phyloP scores from a whole-genome alignment of 2,113 vertebrate genomes.

The Hystrix cristata region DNA sequence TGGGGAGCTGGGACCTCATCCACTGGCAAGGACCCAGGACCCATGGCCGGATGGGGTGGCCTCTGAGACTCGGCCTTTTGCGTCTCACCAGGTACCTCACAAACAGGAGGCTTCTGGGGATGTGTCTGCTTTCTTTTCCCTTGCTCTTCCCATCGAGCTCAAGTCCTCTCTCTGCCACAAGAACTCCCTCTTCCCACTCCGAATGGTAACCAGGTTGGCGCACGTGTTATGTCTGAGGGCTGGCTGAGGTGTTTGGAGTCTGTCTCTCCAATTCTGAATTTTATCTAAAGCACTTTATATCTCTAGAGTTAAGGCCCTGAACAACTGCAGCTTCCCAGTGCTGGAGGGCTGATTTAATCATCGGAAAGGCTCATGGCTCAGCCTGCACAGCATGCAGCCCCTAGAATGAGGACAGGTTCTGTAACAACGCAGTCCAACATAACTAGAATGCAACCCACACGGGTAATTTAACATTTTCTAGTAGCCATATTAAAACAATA shows the following conservation, averaged over 20 bases:
- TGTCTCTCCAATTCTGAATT: slow-evolving; percentile 36
- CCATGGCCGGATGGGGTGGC: not conserved
- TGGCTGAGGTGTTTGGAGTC: not conserved
- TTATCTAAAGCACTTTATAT: not conserved
- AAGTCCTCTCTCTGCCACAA: not conserved
- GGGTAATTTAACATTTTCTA: not conserved
- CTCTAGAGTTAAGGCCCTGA: slow-evolving; percentile 18
- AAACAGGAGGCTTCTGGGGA: not conserved
- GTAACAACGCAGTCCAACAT: not conserved
- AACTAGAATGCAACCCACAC: not conserved
- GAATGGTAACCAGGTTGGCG: not conserved
- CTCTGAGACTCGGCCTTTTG: not conserved
- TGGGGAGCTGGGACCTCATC: not conserved
- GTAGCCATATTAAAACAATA: not conserved
- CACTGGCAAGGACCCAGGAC: not conserved
- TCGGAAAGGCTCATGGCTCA: not conserved
- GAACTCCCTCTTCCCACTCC: not conserved
- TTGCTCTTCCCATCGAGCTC: not conserved
- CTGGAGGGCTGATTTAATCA: not conserved
- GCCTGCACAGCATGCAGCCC: not conserved
- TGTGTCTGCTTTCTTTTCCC: not conserved
- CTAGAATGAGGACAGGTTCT: not conserved
- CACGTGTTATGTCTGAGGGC: accelerated
- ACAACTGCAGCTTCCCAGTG: not conserved
- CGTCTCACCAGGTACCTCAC: not conserved